Evolutionary conservation across 2,797 vertebrate species (phyloP), one percentile per base, ranked within the genome.

Genomic region (Ceryle rudis): DNA sequence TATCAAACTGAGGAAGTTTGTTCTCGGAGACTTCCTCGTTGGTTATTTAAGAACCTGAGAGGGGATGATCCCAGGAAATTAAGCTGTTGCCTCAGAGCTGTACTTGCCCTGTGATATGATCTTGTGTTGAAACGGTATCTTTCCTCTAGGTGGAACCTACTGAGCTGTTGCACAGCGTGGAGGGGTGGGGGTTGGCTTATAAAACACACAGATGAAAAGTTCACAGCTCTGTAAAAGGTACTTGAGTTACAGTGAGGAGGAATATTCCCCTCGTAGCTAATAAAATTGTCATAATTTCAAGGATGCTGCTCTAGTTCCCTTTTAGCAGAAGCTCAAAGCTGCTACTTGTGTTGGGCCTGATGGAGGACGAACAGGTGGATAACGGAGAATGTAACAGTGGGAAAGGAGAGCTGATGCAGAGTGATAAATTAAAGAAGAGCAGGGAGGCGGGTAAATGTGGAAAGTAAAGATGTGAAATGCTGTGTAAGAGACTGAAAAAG

Each of bases 51-150:
- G 54, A 95, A 62, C 46, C 17, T n/a, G 51, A 62, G 65, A 88
- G 42, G 46, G 35, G 54, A 51, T 72, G 75, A 87, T 89, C 69
- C 64, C 26, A 29, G 80, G 85, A 95, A 94, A 86, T 91, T 20
- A 88, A 66, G 18, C 62, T 83, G 10, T 88, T 94, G 61, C 90
- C 75, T 93, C 87, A 37, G 54, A 67, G 42, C 77, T 79, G 77
- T 93, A 91, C 83, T 70, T 93, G 80, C 47, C 67, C 28, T 41
- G 51, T 0, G 31, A 91, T 95, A 89, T 0, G 0, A 93, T 95
- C 93, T 86, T 28, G 13, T 41, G 75, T 79, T 95, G 90, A 95
- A 96, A 95, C 37, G 33, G 42, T 83, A 77, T 86, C 80, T 75
- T 78, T 66, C 58, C 39, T 85, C 35, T 37, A 47, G n/a, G 37